These are phyloP conservation scores for Paragorgia papillata DNA, from an alignment of 92 coral and sea anemone genomes.

Conservation along the genomic window DNA sequence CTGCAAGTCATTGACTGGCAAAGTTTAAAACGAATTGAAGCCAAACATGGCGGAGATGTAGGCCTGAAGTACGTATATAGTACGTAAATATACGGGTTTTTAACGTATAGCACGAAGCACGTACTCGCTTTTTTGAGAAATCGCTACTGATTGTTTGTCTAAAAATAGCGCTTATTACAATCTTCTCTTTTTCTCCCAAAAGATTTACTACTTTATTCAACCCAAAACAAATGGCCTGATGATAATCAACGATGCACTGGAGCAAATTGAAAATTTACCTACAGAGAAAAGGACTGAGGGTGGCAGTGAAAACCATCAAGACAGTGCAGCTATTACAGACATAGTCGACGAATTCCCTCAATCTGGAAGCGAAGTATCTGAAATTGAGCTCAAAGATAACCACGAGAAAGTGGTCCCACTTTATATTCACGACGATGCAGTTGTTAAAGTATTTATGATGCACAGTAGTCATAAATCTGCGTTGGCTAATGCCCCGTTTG, in stretches of 20 bases:
- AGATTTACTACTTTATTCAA: slow-evolving; percentile 89
- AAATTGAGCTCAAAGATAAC: not conserved
- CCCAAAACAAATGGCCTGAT: slow-evolving; percentile 70
- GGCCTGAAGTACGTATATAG: too few species aligned
- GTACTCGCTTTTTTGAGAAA: too few species aligned
- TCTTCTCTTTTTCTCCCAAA: not conserved
- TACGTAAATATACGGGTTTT: too few species aligned
- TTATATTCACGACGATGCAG: slow-evolving; percentile 63
- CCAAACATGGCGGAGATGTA: too few species aligned
- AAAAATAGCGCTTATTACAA: too few species aligned
- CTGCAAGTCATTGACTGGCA: too few species aligned
- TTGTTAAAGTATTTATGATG: slow-evolving; percentile 74
- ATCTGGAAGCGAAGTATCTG: not conserved
- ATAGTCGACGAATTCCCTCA: not conserved
- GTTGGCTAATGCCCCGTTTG: slow-evolving; percentile 65
- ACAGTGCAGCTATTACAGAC: not conserved
- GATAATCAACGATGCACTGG: slow-evolving; percentile 54
- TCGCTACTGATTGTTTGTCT: too few species aligned
- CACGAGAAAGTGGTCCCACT: slow-evolving; percentile 67
- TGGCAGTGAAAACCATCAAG: not conserved
- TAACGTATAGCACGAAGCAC: too few species aligned
- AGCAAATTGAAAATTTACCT: slow-evolving; percentile 24
- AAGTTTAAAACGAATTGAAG: too few species aligned
- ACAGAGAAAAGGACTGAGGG: not conserved
- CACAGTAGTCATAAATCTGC: slow-evolving; percentile 82